Evolutionary conservation across 2,888 invertebrate genomes (phyloP).

Genomic region (Andrena fulva): DNA sequence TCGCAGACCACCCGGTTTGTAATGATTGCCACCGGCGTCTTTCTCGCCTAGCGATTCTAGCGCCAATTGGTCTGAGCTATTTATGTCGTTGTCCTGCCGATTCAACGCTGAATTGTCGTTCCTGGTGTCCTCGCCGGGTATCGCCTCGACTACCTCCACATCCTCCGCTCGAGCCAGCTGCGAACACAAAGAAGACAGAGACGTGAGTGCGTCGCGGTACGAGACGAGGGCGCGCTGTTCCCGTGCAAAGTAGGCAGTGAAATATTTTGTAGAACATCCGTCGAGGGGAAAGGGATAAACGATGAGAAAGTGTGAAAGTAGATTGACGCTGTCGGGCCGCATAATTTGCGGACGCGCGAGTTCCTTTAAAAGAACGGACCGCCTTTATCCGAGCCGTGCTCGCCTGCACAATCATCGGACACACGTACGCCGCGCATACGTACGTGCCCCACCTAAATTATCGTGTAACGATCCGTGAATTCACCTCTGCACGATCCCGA

Average conservation of each 20-base stretch:
- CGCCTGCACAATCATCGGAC: constrained; percentile 37
- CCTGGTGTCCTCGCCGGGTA: constrained; percentile 85
- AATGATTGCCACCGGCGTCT: constrained; percentile 80
- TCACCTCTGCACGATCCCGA: constrained; percentile 23
- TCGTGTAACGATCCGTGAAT: constrained; percentile 51
- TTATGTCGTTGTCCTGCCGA: constrained; percentile 88
- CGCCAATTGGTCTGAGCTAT: constrained; percentile 89
- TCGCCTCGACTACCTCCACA: constrained; percentile 89
- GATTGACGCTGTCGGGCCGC: constrained; percentile 58
- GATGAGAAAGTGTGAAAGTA: constrained; percentile 64
- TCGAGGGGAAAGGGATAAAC: constrained; percentile 37
- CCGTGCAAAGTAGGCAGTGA: constrained; percentile 20
- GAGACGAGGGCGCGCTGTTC: neutral
- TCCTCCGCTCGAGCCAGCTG: constrained; percentile 85
- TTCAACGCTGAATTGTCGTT: constrained; percentile 86
- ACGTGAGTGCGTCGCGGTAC: neutral
- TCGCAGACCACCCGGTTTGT: constrained; percentile 83
- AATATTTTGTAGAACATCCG: constrained; percentile 29
- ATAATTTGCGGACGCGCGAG: constrained; percentile 56
- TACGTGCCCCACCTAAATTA: constrained; percentile 46
- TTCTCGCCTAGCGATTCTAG: constrained; percentile 89
- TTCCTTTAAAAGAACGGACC: constrained; percentile 31
- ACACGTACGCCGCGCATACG: constrained; percentile 21
- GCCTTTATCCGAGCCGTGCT: constrained; percentile 37
- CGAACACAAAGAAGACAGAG: constrained; percentile 37